phyloP scores from a whole-genome alignment of 30 jellyfish, hydroid and myxozoan species.

The Hydractinia symbiolongicarpus region DNA sequence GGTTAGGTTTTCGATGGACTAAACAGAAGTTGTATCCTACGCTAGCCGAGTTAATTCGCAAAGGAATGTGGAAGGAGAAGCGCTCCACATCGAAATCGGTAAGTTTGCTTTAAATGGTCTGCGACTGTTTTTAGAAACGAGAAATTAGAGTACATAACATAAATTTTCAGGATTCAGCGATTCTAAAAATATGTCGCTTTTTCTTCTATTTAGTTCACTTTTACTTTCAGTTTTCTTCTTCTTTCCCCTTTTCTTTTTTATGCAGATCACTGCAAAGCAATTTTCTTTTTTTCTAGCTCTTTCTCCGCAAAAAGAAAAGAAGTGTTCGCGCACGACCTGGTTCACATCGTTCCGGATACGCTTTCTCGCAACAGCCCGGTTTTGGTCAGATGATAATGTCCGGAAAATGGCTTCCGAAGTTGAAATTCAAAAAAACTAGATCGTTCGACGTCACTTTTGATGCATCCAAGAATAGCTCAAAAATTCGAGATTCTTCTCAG shows the following conservation, averaged over 20 bases:
- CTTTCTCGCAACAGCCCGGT: slow-evolving; percentile 89
- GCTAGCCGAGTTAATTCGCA: slow-evolving; percentile 58
- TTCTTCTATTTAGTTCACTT: too few relatives aligned
- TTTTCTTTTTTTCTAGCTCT: slow-evolving; percentile 26
- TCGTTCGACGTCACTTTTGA: slow-evolving; percentile 49
- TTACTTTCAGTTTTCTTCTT: too few relatives aligned
- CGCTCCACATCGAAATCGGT: slow-evolving; percentile 51
- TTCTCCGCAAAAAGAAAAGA: slow-evolving; percentile 57
- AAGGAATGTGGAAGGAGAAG: slow-evolving; percentile 86
- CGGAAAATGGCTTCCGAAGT: slow-evolving; percentile 87
- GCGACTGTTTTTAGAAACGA: too few relatives aligned
- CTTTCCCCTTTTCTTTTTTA: too few relatives aligned
- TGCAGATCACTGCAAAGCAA: too few relatives aligned
- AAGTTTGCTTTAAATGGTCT: neutral
- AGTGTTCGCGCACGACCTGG: slow-evolving; percentile 84
- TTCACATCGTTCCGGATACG: slow-evolving; percentile 82
- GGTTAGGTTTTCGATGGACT: slow-evolving; percentile 75
- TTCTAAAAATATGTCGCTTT: too few relatives aligned
- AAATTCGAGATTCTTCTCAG: too few relatives aligned
- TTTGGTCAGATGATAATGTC: slow-evolving; percentile 86
- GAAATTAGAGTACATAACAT: too few relatives aligned
- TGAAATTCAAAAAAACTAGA: slow-evolving; percentile 44
- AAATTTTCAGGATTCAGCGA: too few relatives aligned
- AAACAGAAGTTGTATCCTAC: slow-evolving; percentile 66
- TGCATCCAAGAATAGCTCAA: neutral